phyloP scores from a whole-genome alignment of 1,140 invertebrate genomes.

The Physella acuta region DNA sequence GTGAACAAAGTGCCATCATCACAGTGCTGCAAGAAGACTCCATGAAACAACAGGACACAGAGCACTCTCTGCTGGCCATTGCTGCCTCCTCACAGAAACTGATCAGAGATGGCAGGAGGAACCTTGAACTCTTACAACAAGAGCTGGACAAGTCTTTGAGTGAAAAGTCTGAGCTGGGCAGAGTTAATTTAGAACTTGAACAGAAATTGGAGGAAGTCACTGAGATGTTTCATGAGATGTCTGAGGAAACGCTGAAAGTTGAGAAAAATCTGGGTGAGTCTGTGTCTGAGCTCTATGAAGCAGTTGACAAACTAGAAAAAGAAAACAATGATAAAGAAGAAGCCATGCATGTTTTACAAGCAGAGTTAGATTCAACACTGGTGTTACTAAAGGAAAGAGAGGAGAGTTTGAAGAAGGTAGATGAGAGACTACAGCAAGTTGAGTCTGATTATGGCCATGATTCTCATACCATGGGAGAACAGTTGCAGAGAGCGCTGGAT shows the following conservation, averaged over 20 bases:
- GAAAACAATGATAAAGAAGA: not conserved
- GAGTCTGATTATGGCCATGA: not conserved
- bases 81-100: constrained; percentile 11
- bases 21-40: constrained; percentile 22
- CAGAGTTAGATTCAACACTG: constrained; percentile 10
- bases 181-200: not conserved
- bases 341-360: constrained; percentile 20
- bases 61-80: constrained; percentile 18
- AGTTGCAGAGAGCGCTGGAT: not conserved
- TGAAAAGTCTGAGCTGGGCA: not conserved
- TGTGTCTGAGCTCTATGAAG: constrained; percentile 5
- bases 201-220: constrained; percentile 16
- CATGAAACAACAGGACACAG: constrained; percentile 22
- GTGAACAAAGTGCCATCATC: constrained; percentile 18
- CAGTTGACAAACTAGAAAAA: constrained; percentile 3
- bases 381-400: constrained; percentile 6
- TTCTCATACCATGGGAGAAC: not conserved
- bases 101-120: constrained; percentile 11
- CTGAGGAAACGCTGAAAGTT: constrained; percentile 16
- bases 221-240: constrained; percentile 13
- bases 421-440: constrained; percentile 6
- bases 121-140: not conserved
- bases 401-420: not conserved
- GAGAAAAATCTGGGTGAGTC: constrained; percentile 1
- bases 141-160: constrained; percentile 2